These are phyloP conservation scores for Chelon labrosus DNA, from an alignment of 2,797 vertebrate species.

Conservation along the genomic window DNA sequence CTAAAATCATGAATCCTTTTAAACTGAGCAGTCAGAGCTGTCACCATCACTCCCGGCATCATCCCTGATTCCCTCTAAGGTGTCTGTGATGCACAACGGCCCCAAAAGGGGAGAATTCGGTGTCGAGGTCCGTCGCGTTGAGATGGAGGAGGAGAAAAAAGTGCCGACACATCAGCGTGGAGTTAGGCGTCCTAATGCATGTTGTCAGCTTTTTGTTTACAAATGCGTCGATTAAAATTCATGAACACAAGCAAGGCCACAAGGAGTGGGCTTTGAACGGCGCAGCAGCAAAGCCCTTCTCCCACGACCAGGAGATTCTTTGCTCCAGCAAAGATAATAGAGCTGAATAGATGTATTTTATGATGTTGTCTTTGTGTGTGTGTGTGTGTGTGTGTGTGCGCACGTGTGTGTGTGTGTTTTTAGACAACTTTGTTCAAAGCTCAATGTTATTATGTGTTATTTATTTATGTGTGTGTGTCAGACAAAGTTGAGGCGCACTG, in stretches of 20 bases:
- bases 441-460: slow-evolving; percentile 10
- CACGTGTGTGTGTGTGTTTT: slow-evolving; percentile 2
- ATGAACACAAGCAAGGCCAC: slow-evolving; percentile 62
- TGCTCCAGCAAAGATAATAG: slow-evolving; percentile 46
- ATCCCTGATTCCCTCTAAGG: neutral
- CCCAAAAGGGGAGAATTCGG: neutral
- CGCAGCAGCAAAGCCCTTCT: slow-evolving; percentile 26
- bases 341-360: slow-evolving; percentile 46
- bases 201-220: slow-evolving; percentile 41
- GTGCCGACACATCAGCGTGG: slow-evolving; percentile 30
- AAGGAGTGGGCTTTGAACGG: slow-evolving; percentile 48
- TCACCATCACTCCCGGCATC: neutral
- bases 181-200: slow-evolving; percentile 15
- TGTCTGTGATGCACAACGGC: neutral
- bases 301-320: slow-evolving; percentile 25
- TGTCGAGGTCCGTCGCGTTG: slow-evolving; percentile 47
- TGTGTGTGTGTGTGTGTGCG: slow-evolving; percentile 9
- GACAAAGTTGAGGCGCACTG: slow-evolving; percentile 1
- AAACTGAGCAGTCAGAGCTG: neutral
- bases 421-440: slow-evolving; percentile 6
- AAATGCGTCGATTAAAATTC: slow-evolving; percentile 64
- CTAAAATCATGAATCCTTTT: too few relatives aligned
- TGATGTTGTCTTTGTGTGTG: slow-evolving; percentile 22
- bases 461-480: slow-evolving; percentile 2
- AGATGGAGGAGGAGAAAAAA: slow-evolving; percentile 33